A percentile compares a stretch with the other conserved stretches of the same genome.
Conservation (phyloP, 1,140 invertebrate genomes). For the Ptiloglossa arizonensis region DNA sequence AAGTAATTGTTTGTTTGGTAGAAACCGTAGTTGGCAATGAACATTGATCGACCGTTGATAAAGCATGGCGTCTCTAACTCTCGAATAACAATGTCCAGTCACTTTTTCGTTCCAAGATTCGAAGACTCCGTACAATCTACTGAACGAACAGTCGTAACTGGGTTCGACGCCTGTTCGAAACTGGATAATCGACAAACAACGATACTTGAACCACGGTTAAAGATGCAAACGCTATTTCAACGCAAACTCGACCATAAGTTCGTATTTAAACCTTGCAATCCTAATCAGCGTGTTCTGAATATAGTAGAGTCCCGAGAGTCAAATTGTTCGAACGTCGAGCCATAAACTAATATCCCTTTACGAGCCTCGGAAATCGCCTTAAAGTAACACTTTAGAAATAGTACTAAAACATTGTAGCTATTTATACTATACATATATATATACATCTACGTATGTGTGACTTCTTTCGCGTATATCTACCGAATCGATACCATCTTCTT, state of each 20-base stretch:
- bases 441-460: neutral
- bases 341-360: slow-evolving; percentile 6
- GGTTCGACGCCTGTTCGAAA: neutral
- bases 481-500: neutral
- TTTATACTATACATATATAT: too few species aligned
- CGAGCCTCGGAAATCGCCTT: neutral
- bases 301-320: neutral
- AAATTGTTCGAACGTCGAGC: slow-evolving; percentile 3
- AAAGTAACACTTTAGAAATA: neutral
- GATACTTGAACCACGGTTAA: neutral
- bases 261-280: neutral
- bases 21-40: neutral
- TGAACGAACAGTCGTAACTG: neutral
- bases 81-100: neutral
- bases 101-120: too few species aligned
- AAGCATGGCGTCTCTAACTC: too few species aligned
- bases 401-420: slow-evolving; percentile 20
- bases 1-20: neutral
- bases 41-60: neutral
- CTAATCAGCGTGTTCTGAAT: neutral
- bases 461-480: neutral
- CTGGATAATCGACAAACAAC: neutral
- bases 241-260: neutral
- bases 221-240: neutral
- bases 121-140: neutral